These are phyloP conservation scores for Drosophila lacicola DNA, from an alignment of 2,888 invertebrate species.

Conservation along the genomic window DNA sequence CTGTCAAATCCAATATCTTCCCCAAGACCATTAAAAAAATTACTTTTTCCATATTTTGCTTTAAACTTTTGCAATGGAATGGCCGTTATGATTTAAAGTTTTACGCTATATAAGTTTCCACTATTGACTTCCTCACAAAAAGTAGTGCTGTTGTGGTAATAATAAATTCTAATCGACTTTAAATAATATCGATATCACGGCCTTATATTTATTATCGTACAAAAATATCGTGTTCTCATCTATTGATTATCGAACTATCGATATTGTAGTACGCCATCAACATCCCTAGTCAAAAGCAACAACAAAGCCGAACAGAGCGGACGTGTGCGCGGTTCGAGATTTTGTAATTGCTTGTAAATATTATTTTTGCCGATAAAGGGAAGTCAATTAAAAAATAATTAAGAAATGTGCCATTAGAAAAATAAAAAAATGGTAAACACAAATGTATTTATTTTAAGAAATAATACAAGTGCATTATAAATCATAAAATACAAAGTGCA, in stretches of 20 bases:
- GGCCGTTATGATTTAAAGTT: too few species aligned
- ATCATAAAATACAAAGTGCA: slow-evolving; percentile 25
- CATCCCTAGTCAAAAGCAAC: slow-evolving; percentile 47
- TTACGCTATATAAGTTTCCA: too few species aligned
- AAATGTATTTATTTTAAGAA: slow-evolving; percentile 17
- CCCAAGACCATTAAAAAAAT: too few species aligned
- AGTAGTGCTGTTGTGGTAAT: too few species aligned
- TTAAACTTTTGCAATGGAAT: too few species aligned
- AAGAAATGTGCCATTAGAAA: slow-evolving; percentile 32
- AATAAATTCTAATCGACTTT: not conserved
- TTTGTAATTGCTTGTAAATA: slow-evolving; percentile 43
- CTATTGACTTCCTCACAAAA: too few species aligned
- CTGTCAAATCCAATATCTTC: too few species aligned
- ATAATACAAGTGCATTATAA: slow-evolving; percentile 27
- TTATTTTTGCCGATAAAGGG: slow-evolving; percentile 26
- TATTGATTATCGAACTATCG: slow-evolving; percentile 8
- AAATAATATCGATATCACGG: not conserved
- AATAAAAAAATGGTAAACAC: slow-evolving; percentile 7
- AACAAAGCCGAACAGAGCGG: slow-evolving; percentile 50
- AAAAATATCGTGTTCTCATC: not conserved
- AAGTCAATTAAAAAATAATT: slow-evolving; percentile 20
- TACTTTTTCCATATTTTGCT: too few species aligned
- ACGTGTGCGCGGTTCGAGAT: slow-evolving; percentile 41
- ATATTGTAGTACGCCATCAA: slow-evolving; percentile 5
- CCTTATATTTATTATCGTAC: not conserved